Percentiles rank a stretch among this genome's conserved stretches.
phyloP scores from a whole-genome alignment of 1,140 invertebrate species.

The Aphaenogaster rudis region DNA sequence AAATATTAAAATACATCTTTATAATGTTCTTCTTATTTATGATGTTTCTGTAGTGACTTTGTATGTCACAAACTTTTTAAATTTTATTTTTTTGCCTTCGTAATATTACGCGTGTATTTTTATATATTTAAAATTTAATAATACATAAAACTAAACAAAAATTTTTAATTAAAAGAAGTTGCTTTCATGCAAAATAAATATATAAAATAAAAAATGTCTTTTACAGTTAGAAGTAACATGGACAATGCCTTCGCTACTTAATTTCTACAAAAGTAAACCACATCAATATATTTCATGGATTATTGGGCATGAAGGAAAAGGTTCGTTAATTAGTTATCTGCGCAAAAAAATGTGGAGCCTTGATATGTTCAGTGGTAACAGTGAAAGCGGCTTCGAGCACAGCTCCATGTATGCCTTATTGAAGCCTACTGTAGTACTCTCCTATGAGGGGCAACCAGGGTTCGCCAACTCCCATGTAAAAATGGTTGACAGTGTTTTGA shows the following conservation, averaged over 20 bases:
- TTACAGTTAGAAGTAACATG: slow-evolving; percentile 92
- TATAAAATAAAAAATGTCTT: neutral
- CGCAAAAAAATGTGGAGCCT: slow-evolving; percentile 95
- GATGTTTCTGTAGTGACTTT: too few relatives aligned
- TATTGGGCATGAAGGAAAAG: slow-evolving; percentile 95
- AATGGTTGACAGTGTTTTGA: too few relatives aligned
- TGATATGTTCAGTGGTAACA: slow-evolving; percentile 92
- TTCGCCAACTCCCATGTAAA: too few relatives aligned
- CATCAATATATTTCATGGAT: slow-evolving; percentile 93
- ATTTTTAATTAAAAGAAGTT: too few relatives aligned
- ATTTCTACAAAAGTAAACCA: slow-evolving; percentile 92
- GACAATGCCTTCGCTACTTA: slow-evolving; percentile 92
- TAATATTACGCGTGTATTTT: too few relatives aligned
- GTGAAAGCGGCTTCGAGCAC: slow-evolving; percentile 92
- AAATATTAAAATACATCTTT: too few relatives aligned
- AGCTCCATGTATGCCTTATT: slow-evolving; percentile 87
- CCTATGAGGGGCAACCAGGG: slow-evolving; percentile 87
- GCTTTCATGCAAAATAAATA: neutral
- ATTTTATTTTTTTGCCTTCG: too few relatives aligned
- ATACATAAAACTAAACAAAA: too few relatives aligned
- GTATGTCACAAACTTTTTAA: too few relatives aligned
- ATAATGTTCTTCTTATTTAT: too few relatives aligned
- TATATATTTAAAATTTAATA: too few relatives aligned
- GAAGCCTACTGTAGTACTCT: slow-evolving; percentile 90
- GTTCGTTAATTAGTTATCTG: slow-evolving; percentile 94